A percentile compares a stretch with the other conserved stretches of the same genome.
phyloP scores from a whole-genome alignment of 1,140 invertebrate species.

The Lerema accius region DNA sequence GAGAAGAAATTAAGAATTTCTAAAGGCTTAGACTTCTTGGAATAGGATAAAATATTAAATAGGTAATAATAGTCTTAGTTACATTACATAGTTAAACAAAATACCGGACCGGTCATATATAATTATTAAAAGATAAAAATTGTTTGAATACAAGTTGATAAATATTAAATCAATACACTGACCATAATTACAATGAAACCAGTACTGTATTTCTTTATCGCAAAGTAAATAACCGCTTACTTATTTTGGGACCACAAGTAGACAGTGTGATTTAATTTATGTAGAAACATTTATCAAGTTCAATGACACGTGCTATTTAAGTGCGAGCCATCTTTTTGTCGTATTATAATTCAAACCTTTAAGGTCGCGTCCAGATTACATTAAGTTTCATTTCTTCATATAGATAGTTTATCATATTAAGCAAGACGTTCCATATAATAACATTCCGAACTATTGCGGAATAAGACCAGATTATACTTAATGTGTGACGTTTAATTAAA shows the following conservation, averaged over 20 bases:
- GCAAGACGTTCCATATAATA: no score
- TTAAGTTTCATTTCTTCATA: constrained; percentile 40
- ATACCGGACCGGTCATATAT: no score
- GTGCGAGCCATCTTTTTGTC: constrained; percentile 48
- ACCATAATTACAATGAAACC: no score
- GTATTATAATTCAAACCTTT: constrained; percentile 54
- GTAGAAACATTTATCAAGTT: constrained; percentile 46
- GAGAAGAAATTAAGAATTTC: no score
- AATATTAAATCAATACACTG: no score
- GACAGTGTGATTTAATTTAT: constrained; percentile 17
- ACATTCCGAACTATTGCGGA: background rate
- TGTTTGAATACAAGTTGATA: no score
- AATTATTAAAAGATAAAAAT: no score
- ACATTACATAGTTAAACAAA: no score
- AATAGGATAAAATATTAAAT: no score
- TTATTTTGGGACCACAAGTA: constrained; percentile 9
- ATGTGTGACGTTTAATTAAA: background rate
- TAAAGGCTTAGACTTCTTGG: no score
- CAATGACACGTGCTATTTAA: constrained; percentile 55
- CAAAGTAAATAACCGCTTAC: background rate
- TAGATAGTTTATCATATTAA: no score
- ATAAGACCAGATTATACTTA: background rate
- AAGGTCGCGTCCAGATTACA: constrained; percentile 50
- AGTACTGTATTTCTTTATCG: constrained; percentile 2
- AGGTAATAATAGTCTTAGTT: no score